Conservation (phyloP, 2,888 invertebrate genomes). For the Troides aeacus region DNA sequence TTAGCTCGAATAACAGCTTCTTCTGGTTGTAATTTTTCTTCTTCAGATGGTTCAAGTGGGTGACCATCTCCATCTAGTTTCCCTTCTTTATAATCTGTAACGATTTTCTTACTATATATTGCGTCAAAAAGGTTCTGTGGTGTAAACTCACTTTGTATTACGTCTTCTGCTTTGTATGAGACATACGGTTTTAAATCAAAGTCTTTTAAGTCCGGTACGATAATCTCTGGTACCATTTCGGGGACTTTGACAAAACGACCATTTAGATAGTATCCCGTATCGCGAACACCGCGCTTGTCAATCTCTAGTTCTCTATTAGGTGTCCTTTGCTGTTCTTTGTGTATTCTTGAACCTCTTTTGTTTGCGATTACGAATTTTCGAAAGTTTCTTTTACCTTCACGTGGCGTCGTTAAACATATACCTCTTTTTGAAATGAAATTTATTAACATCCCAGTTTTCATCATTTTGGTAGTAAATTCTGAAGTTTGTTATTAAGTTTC, state of each 20-base stretch:
- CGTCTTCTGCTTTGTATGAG: constrained; percentile 88
- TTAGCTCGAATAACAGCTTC: constrained; percentile 85
- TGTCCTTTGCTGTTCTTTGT: constrained; percentile 81
- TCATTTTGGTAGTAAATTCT: constrained; percentile 49
- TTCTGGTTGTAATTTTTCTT: constrained; percentile 85
- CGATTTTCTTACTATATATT: constrained; percentile 89
- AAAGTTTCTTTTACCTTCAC: constrained; percentile 89
- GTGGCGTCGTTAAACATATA: constrained; percentile 60
- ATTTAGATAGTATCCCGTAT: constrained; percentile 79
- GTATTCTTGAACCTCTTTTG: constrained; percentile 85
- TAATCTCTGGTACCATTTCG: constrained; percentile 94
- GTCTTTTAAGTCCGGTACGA: constrained; percentile 92
- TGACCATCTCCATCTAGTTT: constrained; percentile 85
- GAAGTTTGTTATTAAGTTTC: constrained; percentile 9
- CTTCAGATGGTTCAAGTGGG: constrained; percentile 84
- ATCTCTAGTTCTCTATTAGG: constrained; percentile 83
- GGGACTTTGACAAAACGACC: constrained; percentile 83
- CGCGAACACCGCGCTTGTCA: constrained; percentile 85
- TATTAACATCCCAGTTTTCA: constrained; percentile 55
- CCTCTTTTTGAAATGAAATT: constrained; percentile 59
- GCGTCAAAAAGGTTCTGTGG: constrained; percentile 90
- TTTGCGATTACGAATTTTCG: constrained; percentile 87
- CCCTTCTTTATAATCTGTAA: constrained; percentile 84
- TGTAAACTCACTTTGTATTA: constrained; percentile 90
- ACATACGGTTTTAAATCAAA: constrained; percentile 96